Conservation (phyloP, 30 jellyfish, hydroid and myxozoan genomes). For the Hydractinia echinata region DNA sequence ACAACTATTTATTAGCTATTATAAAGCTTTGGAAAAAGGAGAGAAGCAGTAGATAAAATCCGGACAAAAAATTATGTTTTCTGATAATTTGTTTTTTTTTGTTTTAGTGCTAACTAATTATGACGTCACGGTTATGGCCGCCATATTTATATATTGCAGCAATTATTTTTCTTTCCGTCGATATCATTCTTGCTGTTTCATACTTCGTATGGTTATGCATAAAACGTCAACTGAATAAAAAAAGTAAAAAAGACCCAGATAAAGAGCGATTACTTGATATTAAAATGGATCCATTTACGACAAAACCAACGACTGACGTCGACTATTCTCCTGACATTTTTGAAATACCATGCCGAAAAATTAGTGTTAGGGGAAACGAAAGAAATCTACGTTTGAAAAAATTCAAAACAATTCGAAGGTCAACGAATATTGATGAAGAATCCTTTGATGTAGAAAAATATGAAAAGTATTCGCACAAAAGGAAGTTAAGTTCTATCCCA, state of each 20-base stretch:
- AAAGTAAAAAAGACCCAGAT: neutral
- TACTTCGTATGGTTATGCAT: neutral
- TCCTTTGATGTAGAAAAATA: slow-evolving; percentile 13
- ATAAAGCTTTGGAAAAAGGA: no score
- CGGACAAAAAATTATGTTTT: no score
- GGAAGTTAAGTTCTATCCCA: slow-evolving; percentile 7
- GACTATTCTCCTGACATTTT: slow-evolving; percentile 12
- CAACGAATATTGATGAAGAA: neutral
- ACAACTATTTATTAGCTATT: no score
- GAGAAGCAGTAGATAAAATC: no score
- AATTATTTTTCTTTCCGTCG: neutral
- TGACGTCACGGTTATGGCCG: neutral
- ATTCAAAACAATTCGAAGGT: neutral
- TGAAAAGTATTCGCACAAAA: neutral
- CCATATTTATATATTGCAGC: neutral
- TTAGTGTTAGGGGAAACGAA: slow-evolving; percentile 10
- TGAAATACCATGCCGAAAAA: slow-evolving; percentile 13
- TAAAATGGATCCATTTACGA: neutral
- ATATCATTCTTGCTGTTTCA: neutral
- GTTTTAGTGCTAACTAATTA: no score
- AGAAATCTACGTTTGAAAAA: neutral
- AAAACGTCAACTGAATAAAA: neutral
- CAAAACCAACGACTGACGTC: neutral
- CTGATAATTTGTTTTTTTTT: no score
- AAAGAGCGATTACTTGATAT: neutral